phyloP scores from a whole-genome alignment of 1,140 invertebrate genomes.

The Luehdorfia chinensis region DNA sequence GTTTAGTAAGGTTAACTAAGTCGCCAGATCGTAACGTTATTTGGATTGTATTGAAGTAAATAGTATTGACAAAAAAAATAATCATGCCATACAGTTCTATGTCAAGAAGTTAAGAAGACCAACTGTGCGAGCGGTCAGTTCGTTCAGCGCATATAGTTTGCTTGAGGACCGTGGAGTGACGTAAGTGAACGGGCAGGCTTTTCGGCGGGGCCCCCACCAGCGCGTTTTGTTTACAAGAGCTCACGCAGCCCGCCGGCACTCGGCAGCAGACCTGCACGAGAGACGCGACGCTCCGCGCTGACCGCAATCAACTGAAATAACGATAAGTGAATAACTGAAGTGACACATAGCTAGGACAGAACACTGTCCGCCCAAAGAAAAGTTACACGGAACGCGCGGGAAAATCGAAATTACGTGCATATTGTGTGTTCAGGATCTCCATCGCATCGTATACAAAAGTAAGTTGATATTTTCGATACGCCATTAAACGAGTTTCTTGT shows the following conservation, averaged over 20 bases:
- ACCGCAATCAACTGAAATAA: constrained; percentile 12
- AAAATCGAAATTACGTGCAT: constrained; percentile 28
- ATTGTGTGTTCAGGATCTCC: constrained; percentile 32
- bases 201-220: constrained; percentile 71
- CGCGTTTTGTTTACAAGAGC: constrained; percentile 67
- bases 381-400: neutral
- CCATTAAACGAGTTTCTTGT: constrained; percentile 30
- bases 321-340: constrained; percentile 42
- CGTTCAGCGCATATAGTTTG: too few species aligned
- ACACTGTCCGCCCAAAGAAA: constrained; percentile 5
- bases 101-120: too few species aligned
- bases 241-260: constrained; percentile 59
- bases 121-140: constrained; percentile 24
- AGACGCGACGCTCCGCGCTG: constrained; percentile 43
- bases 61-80: too few species aligned
- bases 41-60: too few species aligned
- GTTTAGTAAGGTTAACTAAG: too few species aligned
- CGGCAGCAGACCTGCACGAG: constrained; percentile 53
- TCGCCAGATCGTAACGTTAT: too few species aligned
- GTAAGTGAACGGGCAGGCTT: constrained; percentile 71
- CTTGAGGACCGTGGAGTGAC: constrained; percentile 43
- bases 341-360: constrained; percentile 17
- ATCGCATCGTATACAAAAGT: constrained; percentile 40
- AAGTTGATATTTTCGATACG: constrained; percentile 39
- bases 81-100: too few species aligned